Base-by-base conservation (phyloP, 2,113 vertebrate species). In the Chloebia gouldiae region DNA sequence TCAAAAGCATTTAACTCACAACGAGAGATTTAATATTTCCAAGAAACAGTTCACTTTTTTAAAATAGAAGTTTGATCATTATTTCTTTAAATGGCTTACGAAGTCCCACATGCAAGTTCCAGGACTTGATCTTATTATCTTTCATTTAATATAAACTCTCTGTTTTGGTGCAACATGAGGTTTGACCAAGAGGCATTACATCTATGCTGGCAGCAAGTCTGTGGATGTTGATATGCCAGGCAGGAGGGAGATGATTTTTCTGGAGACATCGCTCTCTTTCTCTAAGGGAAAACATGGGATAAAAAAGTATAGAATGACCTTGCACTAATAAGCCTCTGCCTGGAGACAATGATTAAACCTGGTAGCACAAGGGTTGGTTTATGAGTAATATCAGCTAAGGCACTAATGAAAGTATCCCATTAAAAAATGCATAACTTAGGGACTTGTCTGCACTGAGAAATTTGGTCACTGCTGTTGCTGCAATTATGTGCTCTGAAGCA, bases 241-340 rank as follows among this genome's bases (percentile, higher is more conserved):
- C 88, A 90, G 94, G 90, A 96, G 96, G 88, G 15, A 94, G 82
- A 88, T 92, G 90, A 92, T 93, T 90, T 93, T 96, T 93, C 86
- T 88, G 90, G 92, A 88, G 88, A 81, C 95, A 72, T 79, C 2
- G 2, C 56, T 88, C 37, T 44, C 88, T 97, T 95, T 79, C 94
- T 96, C 93, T 72, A 57, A 96, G 92, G 96, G 82, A 92, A 93
- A 86, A 95, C 51, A 90, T 6, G 57, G 84, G 92, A 96, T 95
- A 96, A 96, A 96, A 95, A 93, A 88, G 83, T 54, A 64, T 68
- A 92, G 88, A 94, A 95, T 93, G 94, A 96, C 96, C 93, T 96
- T 92, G 94, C 88, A 92, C 92, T 97, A 97, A 96, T 96, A 97
- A 97, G 86, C 95, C 86, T 96, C 80, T 96, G 95, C 95, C 96